Base-by-base conservation (phyloP, 2,888 invertebrate species). In the Chrysolina oricalcia region DNA sequence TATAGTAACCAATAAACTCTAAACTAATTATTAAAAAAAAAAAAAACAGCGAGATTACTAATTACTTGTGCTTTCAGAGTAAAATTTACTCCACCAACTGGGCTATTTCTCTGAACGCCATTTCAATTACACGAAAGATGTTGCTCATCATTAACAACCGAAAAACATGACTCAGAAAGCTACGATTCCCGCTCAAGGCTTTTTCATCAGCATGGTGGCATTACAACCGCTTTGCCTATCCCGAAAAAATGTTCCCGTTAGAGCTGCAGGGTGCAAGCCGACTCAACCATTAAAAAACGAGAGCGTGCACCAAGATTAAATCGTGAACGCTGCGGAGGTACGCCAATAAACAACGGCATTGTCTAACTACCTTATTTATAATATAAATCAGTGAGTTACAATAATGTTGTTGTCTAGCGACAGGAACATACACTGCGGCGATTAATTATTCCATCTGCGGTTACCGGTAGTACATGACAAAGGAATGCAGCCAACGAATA, bases 331-430 rank as follows among this genome's bases (percentile, higher is more conserved):
- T 59, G 35, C 59, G 35, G 59, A 59, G 56, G 53, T 59, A 19
- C 27, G 19, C 67, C 48, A 63, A 75, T 72, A 68, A 75, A 75
- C 46, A 70, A 75, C 69, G 27, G 48, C 71, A 76, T 71, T 71
- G 73, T 74, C 65, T 64, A 40, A 71, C 23, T 73, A 74, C 74
- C 69, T 76, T 63, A 74, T 72, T 76, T 71, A 68, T 68, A 76
- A 74, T 74, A 76, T 72, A 76, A 76, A 73, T 76, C 73, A 76
- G 59, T 72, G 73, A 73, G 68, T 73, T 75, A 75, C 69, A 72
- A 75, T 69, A 72, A 75, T 27, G 69, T 75, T 75, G 69, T 75
- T 72, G 75, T 65, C 72, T 48, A 56, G 72, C 75, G 64, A 69
- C 65, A 53, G 69, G 69, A 69, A 68, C 56, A 65, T 71, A 66